Percentiles rank a stretch among this genome's conserved stretches.
phyloP scores from a whole-genome alignment of 2,888 invertebrate genomes.

The Dynastes maya region DNA sequence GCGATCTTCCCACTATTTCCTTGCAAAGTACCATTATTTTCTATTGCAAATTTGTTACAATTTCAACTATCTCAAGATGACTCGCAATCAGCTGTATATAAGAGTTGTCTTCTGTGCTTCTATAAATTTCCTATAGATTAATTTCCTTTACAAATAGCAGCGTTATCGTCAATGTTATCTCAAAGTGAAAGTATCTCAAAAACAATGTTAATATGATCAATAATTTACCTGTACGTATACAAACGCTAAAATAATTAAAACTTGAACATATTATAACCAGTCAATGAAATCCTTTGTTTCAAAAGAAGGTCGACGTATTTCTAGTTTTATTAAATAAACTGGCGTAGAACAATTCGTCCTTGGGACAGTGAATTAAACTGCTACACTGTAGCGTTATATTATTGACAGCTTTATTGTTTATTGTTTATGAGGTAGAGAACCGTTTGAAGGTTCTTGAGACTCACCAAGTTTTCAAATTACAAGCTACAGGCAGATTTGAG shows the following conservation, averaged over 20 bases:
- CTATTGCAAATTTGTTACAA: too few relatives aligned
- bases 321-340: slow-evolving; percentile 31
- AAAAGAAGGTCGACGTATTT: slow-evolving; percentile 15
- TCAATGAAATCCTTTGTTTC: slow-evolving; percentile 26
- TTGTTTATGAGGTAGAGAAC: neutral
- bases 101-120: too few relatives aligned
- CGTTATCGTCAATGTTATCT: neutral
- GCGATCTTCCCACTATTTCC: too few relatives aligned
- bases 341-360: slow-evolving; percentile 13
- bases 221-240: neutral
- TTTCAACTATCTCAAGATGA: too few relatives aligned
- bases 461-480: neutral
- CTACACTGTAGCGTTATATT: neutral
- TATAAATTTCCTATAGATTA: too few relatives aligned
- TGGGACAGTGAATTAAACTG: slow-evolving; percentile 12
- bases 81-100: neutral
- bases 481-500: too few relatives aligned
- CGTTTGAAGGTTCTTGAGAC: neutral
- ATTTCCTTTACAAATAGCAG: too few relatives aligned
- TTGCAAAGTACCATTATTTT: too few relatives aligned
- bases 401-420: slow-evolving; percentile 12
- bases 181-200: neutral
- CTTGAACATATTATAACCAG: slow-evolving; percentile 1
- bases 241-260: slow-evolving; percentile 7
- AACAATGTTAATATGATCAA: neutral